These are phyloP conservation scores for Cataglyphis hispanica DNA, from an alignment of 1,140 invertebrate genomes.

Conservation along the genomic window DNA sequence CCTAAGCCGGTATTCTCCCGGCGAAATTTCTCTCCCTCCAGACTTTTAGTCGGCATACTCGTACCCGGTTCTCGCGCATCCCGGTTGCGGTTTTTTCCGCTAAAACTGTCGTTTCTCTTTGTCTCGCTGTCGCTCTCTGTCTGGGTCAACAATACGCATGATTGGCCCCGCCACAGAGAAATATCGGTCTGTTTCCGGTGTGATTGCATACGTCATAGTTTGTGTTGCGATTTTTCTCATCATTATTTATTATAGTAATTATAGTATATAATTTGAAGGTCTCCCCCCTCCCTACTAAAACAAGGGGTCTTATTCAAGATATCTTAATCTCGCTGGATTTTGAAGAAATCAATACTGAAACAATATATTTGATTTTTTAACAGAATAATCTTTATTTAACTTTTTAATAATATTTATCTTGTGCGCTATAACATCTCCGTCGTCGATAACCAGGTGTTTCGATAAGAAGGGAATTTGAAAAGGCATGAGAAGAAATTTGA, in stretches of 20 bases:
- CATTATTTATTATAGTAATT: neutral
- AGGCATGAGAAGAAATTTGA: neutral
- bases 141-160: constrained; percentile 38
- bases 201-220: constrained; percentile 42
- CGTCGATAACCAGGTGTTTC: neutral
- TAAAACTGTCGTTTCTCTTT: constrained; percentile 11
- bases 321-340: neutral
- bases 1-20: constrained; percentile 19
- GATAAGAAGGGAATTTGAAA: neutral
- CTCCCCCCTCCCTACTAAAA: neutral
- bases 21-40: neutral
- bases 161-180: constrained; percentile 33
- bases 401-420: neutral
- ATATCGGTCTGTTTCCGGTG: constrained; percentile 50
- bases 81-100: neutral
- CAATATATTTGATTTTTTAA: too few relatives aligned
- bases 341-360: too few relatives aligned
- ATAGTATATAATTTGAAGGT: neutral
- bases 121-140: constrained; percentile 10
- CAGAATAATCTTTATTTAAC: too few relatives aligned
- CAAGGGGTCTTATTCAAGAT: neutral
- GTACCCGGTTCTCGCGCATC: neutral
- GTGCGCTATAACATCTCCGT: neutral
- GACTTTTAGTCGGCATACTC: neutral
- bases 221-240: constrained; percentile 6